These are phyloP conservation scores for Tinea pellionella DNA, from an alignment of 2,888 invertebrate species.

Conservation along the genomic window DNA sequence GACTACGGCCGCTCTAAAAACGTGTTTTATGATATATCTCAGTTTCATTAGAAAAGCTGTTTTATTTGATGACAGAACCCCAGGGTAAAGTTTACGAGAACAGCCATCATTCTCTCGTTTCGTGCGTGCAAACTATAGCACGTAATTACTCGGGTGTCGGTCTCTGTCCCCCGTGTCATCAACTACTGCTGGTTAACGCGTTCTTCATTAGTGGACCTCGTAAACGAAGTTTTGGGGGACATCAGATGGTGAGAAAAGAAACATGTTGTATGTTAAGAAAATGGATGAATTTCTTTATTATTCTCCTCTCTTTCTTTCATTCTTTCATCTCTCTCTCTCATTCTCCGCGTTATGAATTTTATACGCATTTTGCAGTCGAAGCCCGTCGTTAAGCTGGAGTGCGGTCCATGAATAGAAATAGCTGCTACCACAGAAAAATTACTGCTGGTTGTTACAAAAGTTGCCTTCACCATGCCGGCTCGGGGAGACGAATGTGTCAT, in stretches of 20 bases:
- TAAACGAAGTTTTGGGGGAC: constrained; percentile 33
- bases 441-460: too few species aligned
- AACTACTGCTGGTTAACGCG: constrained; percentile 24
- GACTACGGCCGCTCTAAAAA: too few species aligned
- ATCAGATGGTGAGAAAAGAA: not conserved
- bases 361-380: too few species aligned
- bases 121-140: constrained; percentile 43
- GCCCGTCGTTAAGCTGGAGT: too few species aligned
- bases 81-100: not conserved
- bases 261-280: not conserved
- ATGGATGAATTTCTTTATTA: not conserved
- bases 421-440: too few species aligned
- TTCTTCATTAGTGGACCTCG: constrained; percentile 54
- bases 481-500: too few species aligned
- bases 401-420: too few species aligned
- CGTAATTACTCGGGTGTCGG: constrained; percentile 65
- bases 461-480: too few species aligned
- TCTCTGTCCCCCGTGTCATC: constrained; percentile 15
- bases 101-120: constrained; percentile 62
- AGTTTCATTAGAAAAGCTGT: not conserved
- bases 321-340: too few species aligned
- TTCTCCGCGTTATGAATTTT: too few species aligned
- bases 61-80: not conserved
- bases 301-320: too few species aligned
- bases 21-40: not conserved